Percentiles rank a stretch among this genome's conserved stretches.
Evolutionary conservation across 1,140 invertebrate genomes (phyloP).

Genomic region (Papilio polytes): DNA sequence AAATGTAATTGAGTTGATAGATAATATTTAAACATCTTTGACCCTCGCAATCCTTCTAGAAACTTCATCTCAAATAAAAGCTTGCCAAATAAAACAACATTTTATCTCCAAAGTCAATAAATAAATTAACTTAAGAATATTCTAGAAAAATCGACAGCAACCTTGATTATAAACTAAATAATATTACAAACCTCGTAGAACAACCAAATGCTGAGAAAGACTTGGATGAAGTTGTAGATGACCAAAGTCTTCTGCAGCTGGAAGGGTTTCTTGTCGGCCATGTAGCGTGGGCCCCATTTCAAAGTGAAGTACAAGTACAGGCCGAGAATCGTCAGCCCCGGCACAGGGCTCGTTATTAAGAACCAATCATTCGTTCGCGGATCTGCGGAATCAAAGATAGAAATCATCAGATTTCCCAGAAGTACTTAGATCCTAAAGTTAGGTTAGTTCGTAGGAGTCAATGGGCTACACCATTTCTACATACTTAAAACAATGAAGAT

Average conservation of each 20-base stretch:
- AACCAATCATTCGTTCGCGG: constrained; percentile 93
- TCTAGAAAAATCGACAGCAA: neutral
- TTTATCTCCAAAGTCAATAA: neutral
- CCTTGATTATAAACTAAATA: neutral
- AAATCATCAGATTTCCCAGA: neutral
- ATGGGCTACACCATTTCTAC: too few relatives aligned
- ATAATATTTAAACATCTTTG: too few relatives aligned
- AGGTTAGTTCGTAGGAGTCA: too few relatives aligned
- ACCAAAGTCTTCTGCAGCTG: constrained; percentile 90
- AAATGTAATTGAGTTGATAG: too few relatives aligned
- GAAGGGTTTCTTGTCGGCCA: constrained; percentile 92
- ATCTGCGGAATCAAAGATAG: constrained; percentile 84
- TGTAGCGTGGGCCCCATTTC: constrained; percentile 90
- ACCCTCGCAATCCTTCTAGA: too few relatives aligned
- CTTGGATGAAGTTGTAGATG: constrained; percentile 92
- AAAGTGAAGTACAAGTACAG: constrained; percentile 90
- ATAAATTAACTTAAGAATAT: neutral
- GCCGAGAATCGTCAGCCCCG: constrained; percentile 88
- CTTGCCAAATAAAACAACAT: too few relatives aligned
- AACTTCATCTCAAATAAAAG: too few relatives aligned
- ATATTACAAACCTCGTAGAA: constrained; percentile 86
- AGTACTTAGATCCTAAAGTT: too few relatives aligned
- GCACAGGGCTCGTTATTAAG: constrained; percentile 90
- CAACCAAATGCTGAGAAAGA: constrained; percentile 89
- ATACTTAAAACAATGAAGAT: too few relatives aligned